These are phyloP conservation scores for Pituophis catenifer DNA, from an alignment of 2,113 vertebrate species.

Conservation along the genomic window DNA sequence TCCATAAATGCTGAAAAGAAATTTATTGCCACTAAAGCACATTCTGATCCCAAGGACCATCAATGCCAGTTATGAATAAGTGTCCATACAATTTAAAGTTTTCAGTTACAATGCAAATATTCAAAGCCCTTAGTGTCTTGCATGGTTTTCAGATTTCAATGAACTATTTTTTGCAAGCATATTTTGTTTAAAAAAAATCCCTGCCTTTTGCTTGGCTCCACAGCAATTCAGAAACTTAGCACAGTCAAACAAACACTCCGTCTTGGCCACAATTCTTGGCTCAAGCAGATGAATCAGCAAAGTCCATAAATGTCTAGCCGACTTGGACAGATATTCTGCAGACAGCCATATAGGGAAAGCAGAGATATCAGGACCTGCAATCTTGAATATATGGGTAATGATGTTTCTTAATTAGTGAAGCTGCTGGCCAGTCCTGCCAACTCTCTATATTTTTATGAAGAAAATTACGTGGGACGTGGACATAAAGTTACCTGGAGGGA, in stretches of 20 bases:
- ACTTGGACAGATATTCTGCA: conserved; percentile 54
- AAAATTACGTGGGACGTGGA: background rate
- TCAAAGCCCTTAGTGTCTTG: conserved; percentile 46
- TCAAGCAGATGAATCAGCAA: conserved; percentile 64
- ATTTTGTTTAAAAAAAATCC: conserved; percentile 9
- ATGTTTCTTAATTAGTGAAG: background rate
- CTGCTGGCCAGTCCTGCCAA: background rate
- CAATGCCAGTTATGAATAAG: conserved; percentile 39
- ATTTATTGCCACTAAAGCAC: conserved; percentile 42
- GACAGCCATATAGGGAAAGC: conserved; percentile 72
- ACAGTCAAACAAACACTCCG: conserved; percentile 59
- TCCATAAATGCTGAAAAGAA: conserved; percentile 19
- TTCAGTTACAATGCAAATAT: conserved; percentile 42
- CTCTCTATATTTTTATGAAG: background rate
- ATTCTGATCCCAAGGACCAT: conserved; percentile 36
- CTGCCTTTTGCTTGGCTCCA: conserved; percentile 45
- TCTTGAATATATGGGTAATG: background rate
- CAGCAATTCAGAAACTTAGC: conserved; percentile 54
- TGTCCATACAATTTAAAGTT: background rate
- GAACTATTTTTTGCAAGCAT: conserved; percentile 47
- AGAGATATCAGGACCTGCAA: conserved; percentile 58
- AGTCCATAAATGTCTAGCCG: conserved; percentile 69
- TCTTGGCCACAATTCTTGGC: conserved; percentile 64
- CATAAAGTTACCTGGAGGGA: background rate
- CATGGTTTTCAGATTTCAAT: conserved; percentile 24